Base-by-base conservation (phyloP, 2,797 vertebrate species). In the Presbytis comata region DNA sequence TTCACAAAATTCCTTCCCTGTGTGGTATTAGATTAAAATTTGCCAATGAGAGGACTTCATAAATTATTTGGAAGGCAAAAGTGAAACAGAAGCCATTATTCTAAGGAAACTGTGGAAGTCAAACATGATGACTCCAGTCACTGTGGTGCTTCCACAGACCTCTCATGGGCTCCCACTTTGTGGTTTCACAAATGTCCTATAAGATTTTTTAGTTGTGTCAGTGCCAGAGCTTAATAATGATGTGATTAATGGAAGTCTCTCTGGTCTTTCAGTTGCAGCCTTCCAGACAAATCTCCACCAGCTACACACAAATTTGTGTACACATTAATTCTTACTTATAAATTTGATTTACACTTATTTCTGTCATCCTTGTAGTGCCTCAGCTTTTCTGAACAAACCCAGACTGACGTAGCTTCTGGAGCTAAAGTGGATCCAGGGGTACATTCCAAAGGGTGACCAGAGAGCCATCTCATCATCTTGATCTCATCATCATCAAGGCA, bases 261-360 rank as follows among this genome's bases (percentile, higher is more conserved):
- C 28, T 74, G 50, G 13, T 67, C 21, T 3, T 24, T 28, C 2
- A 64, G 11, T 17, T 86, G 36, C 1, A 78, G 21, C 7, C 39
- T 89, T 88, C 33, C 64, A 72, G 72, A 88, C 39, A 76, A 79
- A 84, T 79, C 59, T 74, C 46, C 33, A 70, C 17, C 59, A 90
- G 33, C 81, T 81, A 33, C 22, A 39, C 14, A 46, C 7, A 87
- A 50, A 48, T 64, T 39, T 83, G 8, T 41, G 9, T 59, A 50
- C 76, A 22, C 4, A 21, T 93, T 74, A 82, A 50, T 30, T 76
- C 46, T 22, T 13, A 30, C 17, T 39, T 57, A 67, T 50, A 83
- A 80, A 61, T 8, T n/a, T 67, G 33, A 67, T 67, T 67, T 67
- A n/a, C 39, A 46, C 3, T 84, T 57, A 72, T 64, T 81, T 79